A percentile compares a stretch with the other conserved stretches of the same genome.
Evolutionary conservation across 2,888 invertebrate species (phyloP).

Genomic region (Ormyrus labotus): DNA sequence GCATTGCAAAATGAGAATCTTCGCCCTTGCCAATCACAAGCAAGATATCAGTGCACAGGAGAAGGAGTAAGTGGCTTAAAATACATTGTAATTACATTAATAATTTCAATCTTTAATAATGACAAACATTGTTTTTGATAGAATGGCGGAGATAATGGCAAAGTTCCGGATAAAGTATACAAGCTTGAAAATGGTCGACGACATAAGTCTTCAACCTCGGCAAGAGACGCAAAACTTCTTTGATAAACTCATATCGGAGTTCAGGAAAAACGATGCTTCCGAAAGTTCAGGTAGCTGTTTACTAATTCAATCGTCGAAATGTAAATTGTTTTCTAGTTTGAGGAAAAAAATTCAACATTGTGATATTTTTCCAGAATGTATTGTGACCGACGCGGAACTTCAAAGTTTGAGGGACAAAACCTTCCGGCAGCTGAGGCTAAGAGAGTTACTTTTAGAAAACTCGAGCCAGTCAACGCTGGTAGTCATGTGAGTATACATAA

Average conservation of each 20-base stretch:
- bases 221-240: conserved; percentile 85
- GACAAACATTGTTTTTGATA: conserved; percentile 71
- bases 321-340: no score
- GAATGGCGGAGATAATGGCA: conserved; percentile 93
- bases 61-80: conserved; percentile 83
- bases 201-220: conserved; percentile 89
- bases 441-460: conserved; percentile 92
- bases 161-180: conserved; percentile 97
- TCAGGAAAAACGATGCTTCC: conserved; percentile 76
- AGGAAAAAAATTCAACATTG: no score
- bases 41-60: conserved; percentile 88
- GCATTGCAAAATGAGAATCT: conserved; percentile 86
- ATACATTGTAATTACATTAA: neutral
- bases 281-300: conserved; percentile 63
- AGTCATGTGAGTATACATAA: conserved; percentile 87
- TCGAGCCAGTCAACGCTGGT: conserved; percentile 91
- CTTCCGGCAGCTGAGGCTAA: conserved; percentile 90
- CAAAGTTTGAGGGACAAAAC: conserved; percentile 89
- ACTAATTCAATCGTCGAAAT: no score
- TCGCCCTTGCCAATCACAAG: conserved; percentile 88
- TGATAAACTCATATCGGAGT: conserved; percentile 83
- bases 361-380: conserved; percentile 77
- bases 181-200: conserved; percentile 93
- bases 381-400: conserved; percentile 85
- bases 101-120: neutral